Evolutionary conservation across 2,113 vertebrate genomes (phyloP).

Genomic region (Entelurus aequoreus): DNA sequence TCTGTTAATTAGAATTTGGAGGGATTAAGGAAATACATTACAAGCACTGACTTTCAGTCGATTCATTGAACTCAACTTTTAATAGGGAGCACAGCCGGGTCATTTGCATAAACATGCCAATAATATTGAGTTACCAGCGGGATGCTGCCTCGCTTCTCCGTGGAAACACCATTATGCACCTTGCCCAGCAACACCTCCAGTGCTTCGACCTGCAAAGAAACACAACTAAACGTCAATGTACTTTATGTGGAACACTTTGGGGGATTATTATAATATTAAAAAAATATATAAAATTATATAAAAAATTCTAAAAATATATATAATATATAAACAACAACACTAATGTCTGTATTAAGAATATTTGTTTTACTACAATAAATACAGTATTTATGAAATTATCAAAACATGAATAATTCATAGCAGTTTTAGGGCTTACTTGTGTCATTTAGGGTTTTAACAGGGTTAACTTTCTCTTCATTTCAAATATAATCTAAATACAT

Average conservation of each 20-base stretch:
- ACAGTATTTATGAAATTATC: too few relatives aligned
- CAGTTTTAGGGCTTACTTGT: too few relatives aligned
- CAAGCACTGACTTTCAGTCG: not conserved
- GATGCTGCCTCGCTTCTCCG: constrained; percentile 70
- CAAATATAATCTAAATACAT: too few relatives aligned
- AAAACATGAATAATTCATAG: too few relatives aligned
- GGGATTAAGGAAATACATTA: not conserved
- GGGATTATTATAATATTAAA: too few relatives aligned
- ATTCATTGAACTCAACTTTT: not conserved
- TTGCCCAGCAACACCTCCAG: constrained; percentile 66
- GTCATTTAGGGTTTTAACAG: too few relatives aligned
- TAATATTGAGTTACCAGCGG: constrained; percentile 47
- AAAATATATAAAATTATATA: too few relatives aligned
- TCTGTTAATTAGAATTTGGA: constrained; percentile 48
- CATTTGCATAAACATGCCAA: not conserved
- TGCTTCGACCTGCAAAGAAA: constrained; percentile 58
- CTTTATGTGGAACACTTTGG: not conserved
- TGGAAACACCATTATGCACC: constrained; percentile 44
- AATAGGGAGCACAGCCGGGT: not conserved
- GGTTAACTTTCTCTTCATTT: too few relatives aligned
- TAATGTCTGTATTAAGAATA: too few relatives aligned
- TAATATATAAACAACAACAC: too few relatives aligned
- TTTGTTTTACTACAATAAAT: too few relatives aligned
- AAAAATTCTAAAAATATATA: too few relatives aligned
- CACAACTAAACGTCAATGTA: not conserved